Conservation (phyloP, 2,113 vertebrate genomes). For the Plestiodon gilberti region DNA sequence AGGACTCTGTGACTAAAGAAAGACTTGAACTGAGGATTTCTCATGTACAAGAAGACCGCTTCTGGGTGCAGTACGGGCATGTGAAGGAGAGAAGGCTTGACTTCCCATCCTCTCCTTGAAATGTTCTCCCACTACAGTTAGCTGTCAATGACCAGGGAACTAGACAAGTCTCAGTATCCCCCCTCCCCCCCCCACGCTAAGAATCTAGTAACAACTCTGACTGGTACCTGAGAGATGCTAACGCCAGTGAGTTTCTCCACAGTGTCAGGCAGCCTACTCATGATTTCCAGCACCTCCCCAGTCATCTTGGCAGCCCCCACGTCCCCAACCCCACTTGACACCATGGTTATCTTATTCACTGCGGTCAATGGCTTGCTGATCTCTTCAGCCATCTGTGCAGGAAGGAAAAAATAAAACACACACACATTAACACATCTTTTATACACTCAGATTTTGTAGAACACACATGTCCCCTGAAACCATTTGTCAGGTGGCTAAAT, state of each 20-base stretch:
- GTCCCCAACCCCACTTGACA: constrained; percentile 85
- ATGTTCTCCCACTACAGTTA: neutral
- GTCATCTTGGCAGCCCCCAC: constrained; percentile 88
- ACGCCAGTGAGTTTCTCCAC: constrained; percentile 90
- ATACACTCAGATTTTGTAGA: neutral
- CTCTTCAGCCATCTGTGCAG: constrained; percentile 85
- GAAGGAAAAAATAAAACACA: neutral
- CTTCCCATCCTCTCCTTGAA: too few species aligned
- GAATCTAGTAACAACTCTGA: neutral
- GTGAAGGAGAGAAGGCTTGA: neutral
- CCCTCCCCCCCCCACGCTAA: too few species aligned
- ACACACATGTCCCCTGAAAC: too few species aligned
- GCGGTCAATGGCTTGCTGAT: constrained; percentile 85
- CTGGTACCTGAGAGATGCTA: constrained; percentile 83
- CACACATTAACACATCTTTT: neutral
- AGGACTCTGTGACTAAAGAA: neutral
- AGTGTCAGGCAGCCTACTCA: constrained; percentile 79
- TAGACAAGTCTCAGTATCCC: neutral
- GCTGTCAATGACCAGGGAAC: neutral
- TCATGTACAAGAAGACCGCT: neutral
- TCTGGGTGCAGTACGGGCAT: neutral
- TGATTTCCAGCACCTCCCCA: constrained; percentile 89
- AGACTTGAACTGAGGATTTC: neutral
- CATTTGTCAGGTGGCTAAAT: too few species aligned
- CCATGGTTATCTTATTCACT: constrained; percentile 86